A percentile compares a stretch with the other conserved stretches of the same genome.
Evolutionary conservation across 2,113 vertebrate species (phyloP).

Genomic region (Pelvicachromis taeniatus): DNA sequence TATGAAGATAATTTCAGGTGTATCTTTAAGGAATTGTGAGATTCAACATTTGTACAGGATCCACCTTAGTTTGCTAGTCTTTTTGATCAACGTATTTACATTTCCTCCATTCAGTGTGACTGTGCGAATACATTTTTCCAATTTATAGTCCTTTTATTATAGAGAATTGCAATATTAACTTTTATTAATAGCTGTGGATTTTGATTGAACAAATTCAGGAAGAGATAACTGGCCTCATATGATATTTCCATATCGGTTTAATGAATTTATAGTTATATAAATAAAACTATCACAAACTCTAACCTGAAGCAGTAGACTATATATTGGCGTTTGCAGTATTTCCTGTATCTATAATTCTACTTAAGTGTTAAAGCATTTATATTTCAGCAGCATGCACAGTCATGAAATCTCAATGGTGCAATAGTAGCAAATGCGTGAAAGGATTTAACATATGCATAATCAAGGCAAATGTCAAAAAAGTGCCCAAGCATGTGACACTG

Average conservation of each 20-base stretch:
- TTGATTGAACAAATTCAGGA: neutral
- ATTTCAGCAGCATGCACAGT: neutral
- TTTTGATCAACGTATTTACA: neutral
- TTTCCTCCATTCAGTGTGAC: neutral
- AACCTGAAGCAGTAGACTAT: neutral
- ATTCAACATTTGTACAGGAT: neutral
- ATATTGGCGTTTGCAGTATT: neutral
- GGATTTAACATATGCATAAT: constrained; percentile 41
- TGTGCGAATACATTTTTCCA: neutral
- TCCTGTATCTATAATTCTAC: neutral
- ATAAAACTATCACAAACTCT: neutral
- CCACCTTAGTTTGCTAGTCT: neutral
- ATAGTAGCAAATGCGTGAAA: neutral
- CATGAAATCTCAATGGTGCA: neutral
- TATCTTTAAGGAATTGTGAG: neutral
- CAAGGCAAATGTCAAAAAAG: constrained; percentile 47
- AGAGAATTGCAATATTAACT: neutral
- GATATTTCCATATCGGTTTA: neutral
- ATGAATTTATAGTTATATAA: neutral
- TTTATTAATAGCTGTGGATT: neutral
- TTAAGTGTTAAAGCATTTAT: neutral
- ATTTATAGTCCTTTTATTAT: neutral
- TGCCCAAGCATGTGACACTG: constrained; percentile 25
- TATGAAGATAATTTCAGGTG: neutral
- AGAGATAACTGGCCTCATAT: neutral